These are phyloP conservation scores for Apis dorsata DNA, from an alignment of 1,140 invertebrate species.

Conservation along the genomic window DNA sequence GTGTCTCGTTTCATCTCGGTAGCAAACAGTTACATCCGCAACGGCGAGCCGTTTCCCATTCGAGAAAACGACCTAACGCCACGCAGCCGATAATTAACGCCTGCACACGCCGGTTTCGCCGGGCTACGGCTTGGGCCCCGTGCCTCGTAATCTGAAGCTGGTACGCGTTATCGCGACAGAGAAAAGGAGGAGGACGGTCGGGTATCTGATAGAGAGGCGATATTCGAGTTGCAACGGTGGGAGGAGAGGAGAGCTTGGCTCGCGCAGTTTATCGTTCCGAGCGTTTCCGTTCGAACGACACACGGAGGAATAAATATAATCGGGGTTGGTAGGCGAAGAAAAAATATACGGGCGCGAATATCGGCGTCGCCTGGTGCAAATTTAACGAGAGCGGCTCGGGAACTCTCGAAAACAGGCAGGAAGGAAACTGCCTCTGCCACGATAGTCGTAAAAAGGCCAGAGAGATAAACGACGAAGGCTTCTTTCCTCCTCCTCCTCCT, in stretches of 20 bases:
- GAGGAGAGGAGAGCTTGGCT: not conserved
- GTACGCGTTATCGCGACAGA: conserved; percentile 8
- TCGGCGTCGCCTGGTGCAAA: conserved; percentile 44
- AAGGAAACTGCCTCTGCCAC: conserved; percentile 43
- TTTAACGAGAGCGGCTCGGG: conserved; percentile 40
- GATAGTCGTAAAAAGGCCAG: conserved; percentile 45
- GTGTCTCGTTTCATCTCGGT: not conserved
- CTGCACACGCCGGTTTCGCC: not conserved
- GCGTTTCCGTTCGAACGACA: conserved; percentile 46
- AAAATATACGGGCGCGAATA: conserved; percentile 49
- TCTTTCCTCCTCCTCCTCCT: not conserved
- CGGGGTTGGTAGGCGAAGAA: conserved; percentile 18
- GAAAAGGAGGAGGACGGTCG: not conserved
- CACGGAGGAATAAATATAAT: conserved; percentile 31
- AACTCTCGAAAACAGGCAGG: conserved; percentile 26
- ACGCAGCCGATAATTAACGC: conserved; percentile 11
- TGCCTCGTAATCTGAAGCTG: not conserved
- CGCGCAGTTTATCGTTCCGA: conserved; percentile 24
- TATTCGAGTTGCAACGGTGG: conserved; percentile 2
- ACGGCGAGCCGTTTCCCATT: not conserved
- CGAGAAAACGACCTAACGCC: not conserved
- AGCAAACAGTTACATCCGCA: not conserved
- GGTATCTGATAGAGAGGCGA: conserved; percentile 16
- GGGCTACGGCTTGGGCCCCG: not conserved
- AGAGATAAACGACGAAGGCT: conserved; percentile 43